Base-by-base conservation (phyloP, 2,888 invertebrate species). In the Octonoba sinensis region DNA sequence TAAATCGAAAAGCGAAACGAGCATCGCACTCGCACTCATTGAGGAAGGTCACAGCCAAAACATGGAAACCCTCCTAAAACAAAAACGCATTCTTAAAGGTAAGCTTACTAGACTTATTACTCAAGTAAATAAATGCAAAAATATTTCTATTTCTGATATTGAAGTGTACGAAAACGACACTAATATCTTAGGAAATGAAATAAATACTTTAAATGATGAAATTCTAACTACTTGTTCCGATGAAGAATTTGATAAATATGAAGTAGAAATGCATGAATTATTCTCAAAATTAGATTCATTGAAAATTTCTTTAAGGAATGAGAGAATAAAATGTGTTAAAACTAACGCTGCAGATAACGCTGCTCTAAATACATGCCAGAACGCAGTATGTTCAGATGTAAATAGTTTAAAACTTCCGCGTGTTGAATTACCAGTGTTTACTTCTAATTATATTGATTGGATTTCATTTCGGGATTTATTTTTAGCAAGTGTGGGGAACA, bases 381-480 rank as follows among this genome's bases (percentile, higher is more conserved):
- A 51, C 18, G 4, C 51, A 51, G 11, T 51, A 15, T 0, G 13
- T 51, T 16, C 3, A 20, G 22, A 57, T 57, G 0, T 57, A 57
- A 4, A 22, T 57, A 57, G 20, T 57, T 57, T 57, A 22, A 4
- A 57, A 15, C 57, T 57, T 57, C 57, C 20, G n/a, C 57, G 22
- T 15, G 57, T 57, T 6, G 1, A 57, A 13, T 13, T 57, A 0
- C 57, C 6, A 4, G 22, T 3, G 13, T 57, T 57, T 20, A 57
- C 57, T 57, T 57, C 57, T 20, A 57, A 13, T 57, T 57, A 57
- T 3, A 18, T 22, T 20, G 57, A 57, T 15, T 57, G 20, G 57
- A 57, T 57, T 57, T 57, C 24, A 57, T 57, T 57, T 57, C 20
- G 57, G 18, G 57, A 57, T 11, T 3, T 57, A 57, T 57, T 57